phyloP scores from a whole-genome alignment of 2,888 invertebrate genomes.

The Diaperis boleti region DNA sequence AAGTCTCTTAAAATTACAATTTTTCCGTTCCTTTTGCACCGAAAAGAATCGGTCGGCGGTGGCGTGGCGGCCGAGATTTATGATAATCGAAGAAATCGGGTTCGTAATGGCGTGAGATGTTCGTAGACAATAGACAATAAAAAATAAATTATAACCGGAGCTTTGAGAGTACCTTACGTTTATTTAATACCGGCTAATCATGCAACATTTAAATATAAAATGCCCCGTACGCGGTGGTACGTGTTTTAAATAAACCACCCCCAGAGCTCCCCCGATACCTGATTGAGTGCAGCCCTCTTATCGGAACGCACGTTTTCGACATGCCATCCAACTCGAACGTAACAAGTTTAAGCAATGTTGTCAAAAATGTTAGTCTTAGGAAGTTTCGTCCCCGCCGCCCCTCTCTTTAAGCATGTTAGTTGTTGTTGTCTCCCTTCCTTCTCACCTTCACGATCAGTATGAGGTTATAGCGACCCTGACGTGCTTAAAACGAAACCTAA shows the following conservation, averaged over 20 bases:
- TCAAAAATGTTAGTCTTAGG: too few relatives aligned
- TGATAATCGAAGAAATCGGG: conserved; percentile 61
- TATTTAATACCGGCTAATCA: conserved; percentile 68
- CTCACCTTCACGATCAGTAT: conserved; percentile 34
- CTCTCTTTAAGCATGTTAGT: conserved; percentile 54
- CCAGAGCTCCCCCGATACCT: conserved; percentile 48
- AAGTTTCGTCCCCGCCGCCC: conserved; percentile 1
- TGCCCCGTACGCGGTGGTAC: conserved; percentile 66
- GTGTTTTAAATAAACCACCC: conserved; percentile 56
- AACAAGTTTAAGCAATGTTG: too few relatives aligned
- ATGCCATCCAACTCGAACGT: conserved; percentile 31
- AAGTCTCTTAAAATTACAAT: too few relatives aligned
- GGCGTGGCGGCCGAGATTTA: conserved; percentile 53
- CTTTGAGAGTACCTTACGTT: conserved; percentile 66
- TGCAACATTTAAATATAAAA: conserved; percentile 68
- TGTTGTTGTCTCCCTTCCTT: conserved; percentile 43
- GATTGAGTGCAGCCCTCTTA: conserved; percentile 46
- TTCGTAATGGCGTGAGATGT: conserved; percentile 64
- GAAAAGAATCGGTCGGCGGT: too few relatives aligned
- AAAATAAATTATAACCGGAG: conserved; percentile 67
- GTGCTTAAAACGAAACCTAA: conserved; percentile 54
- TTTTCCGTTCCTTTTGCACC: too few relatives aligned
- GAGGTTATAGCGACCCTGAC: conserved; percentile 55
- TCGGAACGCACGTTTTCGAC: conserved; percentile 40
- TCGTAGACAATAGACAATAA: conserved; percentile 65